Conservation (phyloP, 2,113 vertebrate genomes). For the Microcebus tavaratra region DNA sequence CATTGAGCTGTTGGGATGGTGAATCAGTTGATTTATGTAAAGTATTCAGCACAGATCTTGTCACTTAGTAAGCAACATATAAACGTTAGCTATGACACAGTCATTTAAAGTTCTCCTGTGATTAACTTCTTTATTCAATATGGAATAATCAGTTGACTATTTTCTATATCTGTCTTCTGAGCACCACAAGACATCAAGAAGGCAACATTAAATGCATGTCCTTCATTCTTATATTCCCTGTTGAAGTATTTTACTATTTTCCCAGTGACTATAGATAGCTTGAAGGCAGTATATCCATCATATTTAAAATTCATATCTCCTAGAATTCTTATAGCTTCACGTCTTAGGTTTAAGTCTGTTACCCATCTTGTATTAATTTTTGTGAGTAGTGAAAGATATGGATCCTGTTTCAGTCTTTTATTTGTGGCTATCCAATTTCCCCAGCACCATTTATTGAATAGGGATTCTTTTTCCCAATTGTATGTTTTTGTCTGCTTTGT, state of each 20-base stretch:
- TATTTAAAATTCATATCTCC: slow-evolving; percentile 35
- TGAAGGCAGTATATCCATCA: background rate
- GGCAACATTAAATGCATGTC: background rate
- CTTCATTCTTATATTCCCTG: slow-evolving; percentile 8
- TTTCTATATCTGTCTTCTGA: background rate
- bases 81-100: background rate
- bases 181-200: background rate
- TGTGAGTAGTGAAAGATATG: too few species aligned
- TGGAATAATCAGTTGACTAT: background rate
- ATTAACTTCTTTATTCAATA: background rate
- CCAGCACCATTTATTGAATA: too few species aligned
- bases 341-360: too few species aligned
- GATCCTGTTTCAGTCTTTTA: too few species aligned
- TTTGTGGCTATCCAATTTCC: too few species aligned
- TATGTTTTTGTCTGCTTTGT: too few species aligned
- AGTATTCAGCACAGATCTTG: background rate
- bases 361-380: too few species aligned
- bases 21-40: background rate
- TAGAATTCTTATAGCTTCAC: too few species aligned
- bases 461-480: too few species aligned
- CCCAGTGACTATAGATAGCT: background rate
- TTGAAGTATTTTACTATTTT: background rate
- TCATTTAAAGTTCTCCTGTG: background rate
- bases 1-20: background rate
- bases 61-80: background rate